Conservation (phyloP, 2,888 invertebrate genomes). For the Mythimna albipuncta region DNA sequence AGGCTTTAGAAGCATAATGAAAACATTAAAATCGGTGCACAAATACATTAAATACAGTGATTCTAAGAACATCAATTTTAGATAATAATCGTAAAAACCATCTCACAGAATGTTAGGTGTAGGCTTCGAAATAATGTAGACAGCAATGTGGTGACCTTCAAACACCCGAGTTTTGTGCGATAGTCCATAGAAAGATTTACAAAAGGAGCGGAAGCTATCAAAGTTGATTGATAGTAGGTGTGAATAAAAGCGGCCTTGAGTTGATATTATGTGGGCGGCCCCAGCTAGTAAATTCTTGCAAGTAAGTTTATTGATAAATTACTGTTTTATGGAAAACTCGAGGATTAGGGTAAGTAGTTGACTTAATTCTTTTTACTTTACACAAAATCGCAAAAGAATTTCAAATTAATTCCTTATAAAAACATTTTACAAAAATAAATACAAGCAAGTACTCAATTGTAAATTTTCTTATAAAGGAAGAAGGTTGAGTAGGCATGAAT, state of each 20-base stretch:
- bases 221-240: conserved; percentile 25
- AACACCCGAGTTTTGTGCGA: conserved; percentile 4
- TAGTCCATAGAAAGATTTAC: conserved; percentile 17
- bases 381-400: no score
- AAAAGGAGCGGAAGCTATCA: conserved; percentile 38
- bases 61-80: conserved; percentile 14
- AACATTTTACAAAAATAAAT: no score
- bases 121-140: background rate
- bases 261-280: background rate
- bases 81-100: background rate
- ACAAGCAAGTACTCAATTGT: no score
- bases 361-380: no score
- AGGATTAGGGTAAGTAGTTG: background rate
- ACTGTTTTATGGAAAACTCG: background rate
- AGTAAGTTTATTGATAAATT: conserved; percentile 17
- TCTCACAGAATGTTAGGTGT: conserved; percentile 1
- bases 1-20: background rate
- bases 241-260: background rate
- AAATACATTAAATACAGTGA: conserved; percentile 6
- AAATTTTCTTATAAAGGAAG: no score
- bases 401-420: no score
- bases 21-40: conserved; percentile 29
- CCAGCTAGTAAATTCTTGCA: background rate
- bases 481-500: background rate
- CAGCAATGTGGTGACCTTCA: background rate